Evolutionary conservation across 2,113 vertebrate genomes (phyloP).

Genomic region (Alethe diademata): DNA sequence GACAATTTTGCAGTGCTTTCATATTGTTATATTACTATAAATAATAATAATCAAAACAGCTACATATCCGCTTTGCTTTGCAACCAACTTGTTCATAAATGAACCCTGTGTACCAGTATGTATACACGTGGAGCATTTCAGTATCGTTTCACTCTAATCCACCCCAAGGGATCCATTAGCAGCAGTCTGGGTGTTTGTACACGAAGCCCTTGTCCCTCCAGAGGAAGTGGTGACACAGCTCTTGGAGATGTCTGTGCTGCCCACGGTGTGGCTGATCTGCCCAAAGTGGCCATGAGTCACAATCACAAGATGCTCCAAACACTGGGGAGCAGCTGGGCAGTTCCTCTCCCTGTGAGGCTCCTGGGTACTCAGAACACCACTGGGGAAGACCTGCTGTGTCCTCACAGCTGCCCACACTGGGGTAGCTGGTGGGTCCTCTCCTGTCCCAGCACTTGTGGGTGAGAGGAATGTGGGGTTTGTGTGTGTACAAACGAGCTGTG

Average conservation of each 20-base stretch:
- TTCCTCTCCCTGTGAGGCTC: fast-evolving
- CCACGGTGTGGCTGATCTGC: neutral
- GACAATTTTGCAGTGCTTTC: neutral
- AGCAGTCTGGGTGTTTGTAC: neutral
- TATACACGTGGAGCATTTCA: neutral
- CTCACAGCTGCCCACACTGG: neutral
- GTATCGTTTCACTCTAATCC: neutral
- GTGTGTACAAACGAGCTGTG: no score
- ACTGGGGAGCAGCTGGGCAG: no score
- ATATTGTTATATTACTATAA: neutral
- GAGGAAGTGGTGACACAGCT: neutral
- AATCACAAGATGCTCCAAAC: fast-evolving
- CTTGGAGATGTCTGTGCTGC: neutral
- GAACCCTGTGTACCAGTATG: neutral
- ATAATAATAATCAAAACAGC: neutral
- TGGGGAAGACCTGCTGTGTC: neutral
- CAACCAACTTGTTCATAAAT: neutral
- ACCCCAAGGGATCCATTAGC: no score
- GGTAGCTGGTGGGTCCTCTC: neutral
- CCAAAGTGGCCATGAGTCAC: neutral
- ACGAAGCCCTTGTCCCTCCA: neutral
- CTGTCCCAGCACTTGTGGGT: neutral
- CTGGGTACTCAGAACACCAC: neutral
- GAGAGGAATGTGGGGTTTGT: no score
- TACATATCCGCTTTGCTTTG: neutral